Evolutionary conservation across 2,797 vertebrate genomes (phyloP).

Genomic region (Brachyalestes nurse): DNA sequence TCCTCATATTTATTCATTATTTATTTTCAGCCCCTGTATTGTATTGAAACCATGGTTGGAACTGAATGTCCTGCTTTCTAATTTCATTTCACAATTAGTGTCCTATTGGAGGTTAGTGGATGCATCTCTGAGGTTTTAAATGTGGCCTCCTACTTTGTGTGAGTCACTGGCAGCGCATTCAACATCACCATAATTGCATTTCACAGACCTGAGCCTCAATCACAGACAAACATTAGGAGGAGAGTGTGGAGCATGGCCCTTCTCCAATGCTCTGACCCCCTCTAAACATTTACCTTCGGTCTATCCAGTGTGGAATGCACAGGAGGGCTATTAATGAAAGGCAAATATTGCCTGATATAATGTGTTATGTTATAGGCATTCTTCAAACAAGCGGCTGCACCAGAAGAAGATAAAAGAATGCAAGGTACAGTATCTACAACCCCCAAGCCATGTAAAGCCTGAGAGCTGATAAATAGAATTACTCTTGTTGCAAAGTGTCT

Average conservation of each 20-base stretch:
- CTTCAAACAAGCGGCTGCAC: conserved; percentile 25
- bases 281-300: conserved; percentile 13
- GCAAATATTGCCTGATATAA: conserved; percentile 37
- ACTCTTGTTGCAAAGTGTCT: conserved; percentile 17
- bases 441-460: conserved; percentile 33
- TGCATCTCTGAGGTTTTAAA: conserved; percentile 9
- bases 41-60: not conserved
- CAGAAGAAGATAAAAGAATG: conserved; percentile 42
- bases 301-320: conserved; percentile 14
- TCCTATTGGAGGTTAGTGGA: not conserved
- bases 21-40: not conserved
- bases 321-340: conserved; percentile 35
- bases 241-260: conserved; percentile 6
- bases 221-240: conserved; percentile 18
- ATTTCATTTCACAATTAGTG: not conserved
- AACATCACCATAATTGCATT: conserved; percentile 26
- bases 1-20: not conserved
- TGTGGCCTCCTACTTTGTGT: conserved; percentile 8
- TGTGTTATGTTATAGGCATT: conserved; percentile 43
- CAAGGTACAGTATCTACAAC: conserved; percentile 30
- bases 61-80: conserved; percentile 1
- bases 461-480: conserved; percentile 45
- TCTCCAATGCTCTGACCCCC: conserved; percentile 5
- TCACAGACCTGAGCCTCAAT: conserved; percentile 20
- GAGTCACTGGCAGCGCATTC: conserved; percentile 5